phyloP scores from a whole-genome alignment of 2,797 vertebrate species.

The Rhinella marina region DNA sequence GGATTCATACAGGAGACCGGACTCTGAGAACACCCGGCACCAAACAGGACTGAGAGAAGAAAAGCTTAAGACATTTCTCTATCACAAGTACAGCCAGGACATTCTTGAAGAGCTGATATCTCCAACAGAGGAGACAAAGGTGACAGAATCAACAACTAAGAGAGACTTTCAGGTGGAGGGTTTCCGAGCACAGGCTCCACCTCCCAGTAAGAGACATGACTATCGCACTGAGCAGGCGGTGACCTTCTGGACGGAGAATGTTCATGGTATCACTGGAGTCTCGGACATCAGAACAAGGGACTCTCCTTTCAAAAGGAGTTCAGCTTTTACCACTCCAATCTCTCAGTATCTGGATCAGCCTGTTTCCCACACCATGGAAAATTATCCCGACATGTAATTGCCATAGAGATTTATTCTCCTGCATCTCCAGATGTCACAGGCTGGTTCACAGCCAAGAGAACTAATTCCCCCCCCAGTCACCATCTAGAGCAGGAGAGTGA shows the following conservation, averaged over 20 bases:
- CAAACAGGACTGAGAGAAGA: background rate
- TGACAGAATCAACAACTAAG: slow-evolving; percentile 12
- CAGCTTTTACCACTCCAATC: slow-evolving; percentile 33
- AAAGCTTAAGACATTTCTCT: background rate
- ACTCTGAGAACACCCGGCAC: background rate
- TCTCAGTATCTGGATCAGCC: slow-evolving; percentile 41
- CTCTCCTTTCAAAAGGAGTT: slow-evolving; percentile 46
- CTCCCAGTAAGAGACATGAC: slow-evolving; percentile 64
- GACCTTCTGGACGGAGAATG: slow-evolving; percentile 75
- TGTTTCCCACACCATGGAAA: slow-evolving; percentile 23
- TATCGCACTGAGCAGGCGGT: slow-evolving; percentile 71
- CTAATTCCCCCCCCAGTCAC: background rate
- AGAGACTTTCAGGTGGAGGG: slow-evolving; percentile 29
- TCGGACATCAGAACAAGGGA: slow-evolving; percentile 9
- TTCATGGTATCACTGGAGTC: slow-evolving; percentile 52
- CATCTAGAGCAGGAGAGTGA: background rate
- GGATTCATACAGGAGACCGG: background rate
- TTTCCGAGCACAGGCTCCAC: background rate
- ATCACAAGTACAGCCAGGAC: slow-evolving; percentile 5
- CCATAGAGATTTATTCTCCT: background rate
- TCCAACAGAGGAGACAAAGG: background rate
- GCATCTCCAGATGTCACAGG: background rate
- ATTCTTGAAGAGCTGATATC: background rate
- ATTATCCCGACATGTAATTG: slow-evolving; percentile 40
- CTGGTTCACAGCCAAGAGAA: background rate